Conservation (phyloP, 2,113 vertebrate genomes). For the Salvelinus sp. region DNA sequence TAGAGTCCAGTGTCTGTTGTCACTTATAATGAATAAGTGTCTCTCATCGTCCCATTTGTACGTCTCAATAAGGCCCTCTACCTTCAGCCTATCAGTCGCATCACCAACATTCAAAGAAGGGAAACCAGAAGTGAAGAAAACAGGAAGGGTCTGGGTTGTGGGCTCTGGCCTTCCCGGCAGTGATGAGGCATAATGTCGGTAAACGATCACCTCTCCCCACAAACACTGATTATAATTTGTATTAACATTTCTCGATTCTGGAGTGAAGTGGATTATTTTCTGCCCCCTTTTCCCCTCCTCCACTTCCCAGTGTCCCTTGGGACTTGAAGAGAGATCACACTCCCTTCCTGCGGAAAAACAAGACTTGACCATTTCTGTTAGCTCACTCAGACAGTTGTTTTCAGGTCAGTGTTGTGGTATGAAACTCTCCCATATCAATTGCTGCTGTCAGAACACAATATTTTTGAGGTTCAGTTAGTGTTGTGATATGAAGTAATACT, state of each 20-base stretch:
- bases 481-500: no score
- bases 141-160: constrained; percentile 3
- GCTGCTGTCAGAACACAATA: no score
- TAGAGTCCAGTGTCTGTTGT: constrained; percentile 49
- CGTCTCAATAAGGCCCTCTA: constrained; percentile 63
- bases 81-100: constrained; percentile 59
- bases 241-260: constrained; percentile 52
- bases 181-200: no score
- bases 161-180: constrained; percentile 15
- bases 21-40: constrained; percentile 70
- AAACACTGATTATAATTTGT: constrained; percentile 67
- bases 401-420: background rate
- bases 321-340: background rate
- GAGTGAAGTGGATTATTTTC: constrained; percentile 59
- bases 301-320: background rate
- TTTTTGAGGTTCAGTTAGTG: no score
- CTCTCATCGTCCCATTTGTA: constrained; percentile 60
- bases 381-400: no score
- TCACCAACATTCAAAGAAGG: constrained; percentile 45
- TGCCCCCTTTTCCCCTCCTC: constrained; percentile 24
- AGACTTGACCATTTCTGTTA: background rate
- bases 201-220: constrained; percentile 35
- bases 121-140: constrained; percentile 9
- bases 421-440: background rate
- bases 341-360: background rate